These are phyloP conservation scores for Eudyptes chrysolophus DNA, from an alignment of 2,113 vertebrate genomes.

Conservation along the genomic window DNA sequence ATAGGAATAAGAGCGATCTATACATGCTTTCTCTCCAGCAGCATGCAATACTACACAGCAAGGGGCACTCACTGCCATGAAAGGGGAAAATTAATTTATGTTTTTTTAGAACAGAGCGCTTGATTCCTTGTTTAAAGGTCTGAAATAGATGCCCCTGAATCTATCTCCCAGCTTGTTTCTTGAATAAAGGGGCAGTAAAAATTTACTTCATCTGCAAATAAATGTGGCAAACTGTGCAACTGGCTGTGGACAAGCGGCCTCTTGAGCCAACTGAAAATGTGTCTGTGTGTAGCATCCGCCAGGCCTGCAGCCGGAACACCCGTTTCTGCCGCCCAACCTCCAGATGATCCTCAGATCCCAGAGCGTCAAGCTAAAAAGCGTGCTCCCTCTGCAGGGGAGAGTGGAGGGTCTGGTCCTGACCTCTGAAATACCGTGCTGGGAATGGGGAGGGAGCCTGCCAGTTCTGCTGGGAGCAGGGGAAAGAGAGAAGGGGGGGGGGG, in stretches of 20 bases:
- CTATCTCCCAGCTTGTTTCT: background rate
- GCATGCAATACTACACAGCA: background rate
- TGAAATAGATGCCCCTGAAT: background rate
- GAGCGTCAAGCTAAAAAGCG: background rate
- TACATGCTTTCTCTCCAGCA: background rate
- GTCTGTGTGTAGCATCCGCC: background rate
- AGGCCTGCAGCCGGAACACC: background rate
- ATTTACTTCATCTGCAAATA: background rate
- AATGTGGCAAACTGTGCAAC: background rate
- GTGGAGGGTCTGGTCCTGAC: background rate
- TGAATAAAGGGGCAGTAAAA: background rate
- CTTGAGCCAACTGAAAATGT: background rate
- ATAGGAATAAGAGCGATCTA: background rate
- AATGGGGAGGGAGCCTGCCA: background rate
- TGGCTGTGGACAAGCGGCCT: fast-evolving
- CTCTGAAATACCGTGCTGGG: background rate
- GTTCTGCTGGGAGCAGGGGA: background rate
- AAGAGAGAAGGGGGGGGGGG: background rate
- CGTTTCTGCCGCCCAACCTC: background rate
- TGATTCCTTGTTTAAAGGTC: background rate
- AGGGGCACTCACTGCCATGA: background rate
- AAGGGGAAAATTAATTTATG: background rate
- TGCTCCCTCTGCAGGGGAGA: background rate
- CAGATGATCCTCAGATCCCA: background rate
- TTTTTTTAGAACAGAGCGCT: background rate